These are phyloP conservation scores for Neolamprologus variostigma DNA, from an alignment of 2,113 vertebrate genomes.

Conservation along the genomic window DNA sequence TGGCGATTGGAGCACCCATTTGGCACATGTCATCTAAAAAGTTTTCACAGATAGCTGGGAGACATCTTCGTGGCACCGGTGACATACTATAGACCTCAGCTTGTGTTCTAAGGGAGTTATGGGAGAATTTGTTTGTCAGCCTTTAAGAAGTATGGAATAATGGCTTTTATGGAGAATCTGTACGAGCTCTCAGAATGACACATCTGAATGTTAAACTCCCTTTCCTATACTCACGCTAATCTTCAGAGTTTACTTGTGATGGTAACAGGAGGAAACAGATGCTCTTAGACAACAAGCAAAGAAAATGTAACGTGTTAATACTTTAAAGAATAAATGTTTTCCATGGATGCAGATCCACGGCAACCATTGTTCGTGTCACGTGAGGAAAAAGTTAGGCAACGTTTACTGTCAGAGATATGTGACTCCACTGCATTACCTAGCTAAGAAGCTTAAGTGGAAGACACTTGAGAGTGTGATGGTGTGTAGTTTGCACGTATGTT, in stretches of 20 bases:
- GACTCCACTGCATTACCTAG: not conserved
- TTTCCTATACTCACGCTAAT: not conserved
- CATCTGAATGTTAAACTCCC: not conserved
- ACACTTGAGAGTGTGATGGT: not conserved
- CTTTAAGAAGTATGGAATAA: not conserved
- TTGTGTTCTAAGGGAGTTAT: not conserved
- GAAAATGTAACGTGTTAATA: not conserved
- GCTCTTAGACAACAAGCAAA: not conserved
- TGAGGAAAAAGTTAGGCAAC: not conserved
- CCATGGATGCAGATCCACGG: not conserved
- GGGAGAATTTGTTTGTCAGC: not conserved
- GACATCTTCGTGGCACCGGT: not conserved
- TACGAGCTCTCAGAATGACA: not conserved
- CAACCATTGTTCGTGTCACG: not conserved
- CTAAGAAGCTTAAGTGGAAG: conserved; percentile 24
- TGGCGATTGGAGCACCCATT: conserved; percentile 31
- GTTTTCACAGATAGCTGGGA: conserved; percentile 48
- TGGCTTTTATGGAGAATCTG: not conserved
- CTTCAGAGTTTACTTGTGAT: not conserved
- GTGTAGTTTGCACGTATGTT: conserved; percentile 28
- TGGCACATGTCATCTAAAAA: conserved; percentile 58
- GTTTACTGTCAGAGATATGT: not conserved
- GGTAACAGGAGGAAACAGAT: not conserved
- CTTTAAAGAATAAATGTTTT: not conserved
- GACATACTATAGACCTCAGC: not conserved